Evolutionary conservation across 2,797 vertebrate genomes (phyloP).

Genomic region (Neolamprologus multifasciatus): DNA sequence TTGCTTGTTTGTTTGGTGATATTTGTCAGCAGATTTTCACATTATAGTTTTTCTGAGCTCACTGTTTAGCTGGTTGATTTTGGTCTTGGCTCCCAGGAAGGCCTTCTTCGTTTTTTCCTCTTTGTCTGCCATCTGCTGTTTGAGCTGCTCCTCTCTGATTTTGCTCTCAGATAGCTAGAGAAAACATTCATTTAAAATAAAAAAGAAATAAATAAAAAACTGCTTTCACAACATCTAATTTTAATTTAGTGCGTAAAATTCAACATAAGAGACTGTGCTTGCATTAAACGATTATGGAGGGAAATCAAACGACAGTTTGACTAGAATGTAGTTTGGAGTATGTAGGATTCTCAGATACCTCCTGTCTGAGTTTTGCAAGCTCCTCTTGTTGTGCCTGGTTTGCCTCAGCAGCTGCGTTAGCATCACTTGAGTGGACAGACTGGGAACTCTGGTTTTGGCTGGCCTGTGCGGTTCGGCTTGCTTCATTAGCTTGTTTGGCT

Average conservation of each 20-base stretch:
- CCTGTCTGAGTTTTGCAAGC: slow-evolving; percentile 80
- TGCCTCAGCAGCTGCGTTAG: background rate
- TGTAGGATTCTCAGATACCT: slow-evolving; percentile 49
- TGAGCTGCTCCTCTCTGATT: slow-evolving; percentile 85
- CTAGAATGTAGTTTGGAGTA: background rate
- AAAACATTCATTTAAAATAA: background rate
- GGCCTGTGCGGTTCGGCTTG: background rate
- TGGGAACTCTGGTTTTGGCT: slow-evolving; percentile 33
- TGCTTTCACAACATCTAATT: background rate
- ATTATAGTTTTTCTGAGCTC: background rate
- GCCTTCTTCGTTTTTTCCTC: slow-evolving; percentile 94
- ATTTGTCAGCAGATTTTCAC: background rate
- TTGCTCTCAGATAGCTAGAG: slow-evolving; percentile 79
- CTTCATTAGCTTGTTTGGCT: slow-evolving; percentile 33
- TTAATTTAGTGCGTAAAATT: background rate
- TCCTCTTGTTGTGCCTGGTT: slow-evolving; percentile 77
- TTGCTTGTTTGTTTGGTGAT: background rate
- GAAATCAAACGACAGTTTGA: background rate
- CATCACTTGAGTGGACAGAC: slow-evolving; percentile 18
- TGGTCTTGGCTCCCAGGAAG: slow-evolving; percentile 87
- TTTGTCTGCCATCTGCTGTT: slow-evolving; percentile 89
- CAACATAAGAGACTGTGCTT: background rate
- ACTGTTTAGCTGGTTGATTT: slow-evolving; percentile 88
- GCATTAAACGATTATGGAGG: background rate
- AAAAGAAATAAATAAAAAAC: rapidly evolving